Base-by-base conservation (phyloP, 2,797 vertebrate species). In the Sorex maritimensis region DNA sequence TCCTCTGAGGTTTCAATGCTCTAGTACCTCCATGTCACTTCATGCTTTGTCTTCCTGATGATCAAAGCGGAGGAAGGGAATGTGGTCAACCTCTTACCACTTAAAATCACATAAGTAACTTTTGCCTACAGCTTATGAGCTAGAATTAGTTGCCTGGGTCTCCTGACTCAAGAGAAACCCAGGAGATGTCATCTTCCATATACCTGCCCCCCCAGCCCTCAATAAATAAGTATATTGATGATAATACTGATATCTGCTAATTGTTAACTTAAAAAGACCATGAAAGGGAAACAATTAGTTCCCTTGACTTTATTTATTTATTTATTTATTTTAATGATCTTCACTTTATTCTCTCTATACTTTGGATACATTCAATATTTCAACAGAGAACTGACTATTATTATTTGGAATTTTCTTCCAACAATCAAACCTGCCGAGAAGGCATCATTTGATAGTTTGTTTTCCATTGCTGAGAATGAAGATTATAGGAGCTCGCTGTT, bases 221-320 rank as follows among this genome's bases (percentile, higher is more conserved):
- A 82, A 19, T 26, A 67, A 38, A 77, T 44, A 28, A 52, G 55
- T 78, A 17, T 46, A 8, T 13, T 28, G 28, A 11, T 69, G 58
- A 21, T 23, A 23, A 68, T 55, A 55, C n/a, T 82, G 12, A 6
- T 88, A 30, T 88, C 34, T 77, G 61, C 85, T 88, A 30, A 81
- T 34, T 72, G 61, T 81, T 41, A 79, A 49, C 84, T 85, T 86
- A 13, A 19, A 79, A 75, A 46, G 1, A 3, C 65, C 26, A 74
- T 41, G 24, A 26, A 65, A 15, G 23, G 21, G 30, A 24, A 2
- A 61, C 14, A 10, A 84, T 61, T n/a, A 44, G n/a, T 17, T 34
- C 68, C 11, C 41, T 69, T 73, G n/a, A 69, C 55, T 79, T 67
- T 19, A 82, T 34, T 34, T 34, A 34, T 34, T 34, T 34, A 34